These are phyloP conservation scores for Albula glossodonta DNA, from an alignment of 2,113 vertebrate species.

Conservation along the genomic window DNA sequence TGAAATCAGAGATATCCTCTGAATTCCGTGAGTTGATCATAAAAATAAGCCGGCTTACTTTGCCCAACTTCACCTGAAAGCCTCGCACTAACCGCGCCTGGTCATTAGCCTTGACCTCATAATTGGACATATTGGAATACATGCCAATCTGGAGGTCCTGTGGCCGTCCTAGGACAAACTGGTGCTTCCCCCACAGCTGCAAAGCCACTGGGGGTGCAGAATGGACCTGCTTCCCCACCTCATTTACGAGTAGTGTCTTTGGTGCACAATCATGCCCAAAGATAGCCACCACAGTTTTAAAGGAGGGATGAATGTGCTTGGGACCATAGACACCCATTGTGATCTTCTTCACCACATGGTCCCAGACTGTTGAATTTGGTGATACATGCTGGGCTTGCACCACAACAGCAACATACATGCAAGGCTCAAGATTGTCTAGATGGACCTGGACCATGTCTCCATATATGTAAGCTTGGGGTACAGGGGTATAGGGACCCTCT, in stretches of 20 bases:
- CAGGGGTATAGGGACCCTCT: constrained; percentile 83
- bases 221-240: constrained; percentile 78
- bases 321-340: constrained; percentile 92
- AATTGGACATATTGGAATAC: constrained; percentile 94
- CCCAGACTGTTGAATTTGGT: constrained; percentile 86
- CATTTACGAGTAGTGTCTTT: constrained; percentile 86
- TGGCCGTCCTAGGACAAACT: constrained; percentile 81
- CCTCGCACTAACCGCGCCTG: constrained; percentile 81
- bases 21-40: constrained; percentile 77
- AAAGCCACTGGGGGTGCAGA: constrained; percentile 76
- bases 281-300: constrained; percentile 89
- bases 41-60: constrained; percentile 87
- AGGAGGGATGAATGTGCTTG: constrained; percentile 94
- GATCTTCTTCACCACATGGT: constrained; percentile 87
- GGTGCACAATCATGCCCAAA: constrained; percentile 95
- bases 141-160: constrained; percentile 88
- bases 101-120: constrained; percentile 78
- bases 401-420: constrained; percentile 87
- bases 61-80: constrained; percentile 94
- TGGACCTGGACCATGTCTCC: constrained; percentile 87
- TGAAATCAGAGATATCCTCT: constrained; percentile 86
- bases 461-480: constrained; percentile 74
- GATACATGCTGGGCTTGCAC: constrained; percentile 78
- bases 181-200: constrained; percentile 96
- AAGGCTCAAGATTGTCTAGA: constrained; percentile 89